These are phyloP conservation scores for Callospermophilus lateralis DNA, from an alignment of 2,113 vertebrate genomes.

Conservation along the genomic window DNA sequence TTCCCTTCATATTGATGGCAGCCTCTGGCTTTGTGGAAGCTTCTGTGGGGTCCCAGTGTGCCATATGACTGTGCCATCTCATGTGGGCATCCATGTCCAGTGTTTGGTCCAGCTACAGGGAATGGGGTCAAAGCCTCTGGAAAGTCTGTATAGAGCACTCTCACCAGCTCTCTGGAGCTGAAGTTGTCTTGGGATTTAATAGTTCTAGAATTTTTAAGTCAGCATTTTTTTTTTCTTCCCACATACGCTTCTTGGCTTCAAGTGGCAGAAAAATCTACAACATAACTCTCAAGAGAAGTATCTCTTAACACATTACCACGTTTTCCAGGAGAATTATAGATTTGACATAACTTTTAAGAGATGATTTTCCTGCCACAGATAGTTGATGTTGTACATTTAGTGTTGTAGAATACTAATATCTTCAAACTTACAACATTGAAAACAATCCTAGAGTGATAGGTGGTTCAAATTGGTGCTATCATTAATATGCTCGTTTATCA, in stretches of 20 bases:
- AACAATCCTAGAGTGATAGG: background rate
- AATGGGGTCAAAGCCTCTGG: background rate
- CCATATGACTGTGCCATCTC: rapidly evolving
- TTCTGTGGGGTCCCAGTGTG: rapidly evolving
- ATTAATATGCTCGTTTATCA: background rate
- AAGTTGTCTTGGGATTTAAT: background rate
- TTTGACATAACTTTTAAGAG: background rate
- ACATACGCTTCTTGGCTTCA: background rate
- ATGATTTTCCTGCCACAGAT: background rate
- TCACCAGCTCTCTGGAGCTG: background rate
- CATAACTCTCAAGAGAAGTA: background rate
- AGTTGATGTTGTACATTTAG: background rate
- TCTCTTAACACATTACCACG: background rate
- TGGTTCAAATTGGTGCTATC: background rate
- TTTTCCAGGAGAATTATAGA: background rate
- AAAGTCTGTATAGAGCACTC: background rate
- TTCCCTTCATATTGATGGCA: no score
- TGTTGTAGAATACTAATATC: background rate
- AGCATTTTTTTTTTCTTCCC: background rate
- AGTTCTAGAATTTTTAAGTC: background rate
- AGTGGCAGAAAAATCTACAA: background rate
- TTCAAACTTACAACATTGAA: background rate
- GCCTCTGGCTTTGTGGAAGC: rapidly evolving
- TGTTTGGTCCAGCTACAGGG: background rate
- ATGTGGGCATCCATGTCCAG: rapidly evolving